Base-by-base conservation (phyloP, 2,113 vertebrate species). In the Alaudala cheleensis region DNA sequence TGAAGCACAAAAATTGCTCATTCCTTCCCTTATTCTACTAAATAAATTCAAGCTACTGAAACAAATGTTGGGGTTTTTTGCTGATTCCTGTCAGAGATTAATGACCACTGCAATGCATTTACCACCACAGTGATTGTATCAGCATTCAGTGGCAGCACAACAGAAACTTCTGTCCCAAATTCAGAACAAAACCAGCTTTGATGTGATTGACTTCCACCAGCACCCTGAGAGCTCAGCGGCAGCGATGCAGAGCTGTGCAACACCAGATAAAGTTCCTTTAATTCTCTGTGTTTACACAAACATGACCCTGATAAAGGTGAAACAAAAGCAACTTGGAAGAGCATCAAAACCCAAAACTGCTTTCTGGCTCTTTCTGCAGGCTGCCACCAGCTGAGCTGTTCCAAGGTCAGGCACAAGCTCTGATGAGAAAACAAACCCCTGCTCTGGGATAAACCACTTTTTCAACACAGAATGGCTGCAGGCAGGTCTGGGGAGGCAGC, bases 171-270 rank as follows among this genome's bases (percentile, higher is more conserved):
- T 17, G 0, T 28, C 93, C 62, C 34, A 54, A 67, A 76, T n/a
- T 40, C 12, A 8, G 77, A 95, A 78, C 69, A 92, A 92, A 89
- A 58, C 51, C 78, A 79, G 73, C 93, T 94, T 85, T 95, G 90
- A 95, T 85, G 84, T 7, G 60, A 89, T n/a, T 47, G 58, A 51
- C 28, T 93, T 78, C 60, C 60, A 93, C 14, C 53, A 61, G 40
- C 81, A 19, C 34, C 66, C 60, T 58, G 42, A 12, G 33, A 92
- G 66, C 44, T 76, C 49, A 47, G 76, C 79, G 40, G 71, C 86
- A 88, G 66, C 1, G 1, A 73, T 1, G 10, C 31, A 61, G 29
- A 31, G 49, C 61, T 2, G 1, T 1, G 4, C 61, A 62, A 14
- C 28, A 9, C 22, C 82, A 56, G 57, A 76, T 31, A 49, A 80